phyloP scores from a whole-genome alignment of 2,888 invertebrate species.

The Lacanobia wlatinum region DNA sequence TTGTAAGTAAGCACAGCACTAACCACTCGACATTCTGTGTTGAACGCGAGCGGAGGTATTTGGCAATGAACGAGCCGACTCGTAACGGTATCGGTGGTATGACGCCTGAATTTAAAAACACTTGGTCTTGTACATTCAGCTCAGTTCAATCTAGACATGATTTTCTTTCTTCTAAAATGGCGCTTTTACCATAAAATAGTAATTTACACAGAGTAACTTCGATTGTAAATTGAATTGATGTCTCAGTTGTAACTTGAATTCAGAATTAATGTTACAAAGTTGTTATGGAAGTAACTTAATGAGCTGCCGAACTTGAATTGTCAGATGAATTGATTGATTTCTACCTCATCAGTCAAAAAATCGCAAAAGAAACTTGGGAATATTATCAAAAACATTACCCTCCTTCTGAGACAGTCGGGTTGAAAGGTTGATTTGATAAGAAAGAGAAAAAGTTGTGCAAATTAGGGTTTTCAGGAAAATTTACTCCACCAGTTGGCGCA shows the following conservation, averaged over 20 bases:
- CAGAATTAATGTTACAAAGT: slow-evolving; percentile 13
- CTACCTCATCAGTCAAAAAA: neutral
- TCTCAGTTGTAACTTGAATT: slow-evolving; percentile 16
- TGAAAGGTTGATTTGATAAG: neutral
- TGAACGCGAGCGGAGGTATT: slow-evolving; percentile 43
- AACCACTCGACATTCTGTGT: slow-evolving; percentile 38
- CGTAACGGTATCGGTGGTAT: slow-evolving; percentile 50
- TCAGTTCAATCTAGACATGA: neutral
- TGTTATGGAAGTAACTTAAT: neutral
- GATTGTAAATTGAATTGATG: slow-evolving; percentile 9
- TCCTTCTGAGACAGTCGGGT: too few species aligned
- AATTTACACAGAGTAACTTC: slow-evolving; percentile 1
- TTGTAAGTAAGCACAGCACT: slow-evolving; percentile 27
- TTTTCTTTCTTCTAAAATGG: slow-evolving; percentile 11
- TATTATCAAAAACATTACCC: neutral
- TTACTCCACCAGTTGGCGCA: too few species aligned
- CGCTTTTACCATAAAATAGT: neutral
- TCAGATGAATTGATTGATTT: neutral
- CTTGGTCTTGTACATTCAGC: slow-evolving; percentile 4
- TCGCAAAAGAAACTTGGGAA: neutral
- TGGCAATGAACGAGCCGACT: slow-evolving; percentile 50
- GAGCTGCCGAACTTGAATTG: neutral
- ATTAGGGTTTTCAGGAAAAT: too few species aligned
- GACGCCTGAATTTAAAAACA: slow-evolving; percentile 51
- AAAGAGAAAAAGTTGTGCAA: neutral